Evolutionary conservation across 1,140 invertebrate species (phyloP), one percentile per base, ranked within the genome.

Genomic region (Tetragonula clypearis): DNA sequence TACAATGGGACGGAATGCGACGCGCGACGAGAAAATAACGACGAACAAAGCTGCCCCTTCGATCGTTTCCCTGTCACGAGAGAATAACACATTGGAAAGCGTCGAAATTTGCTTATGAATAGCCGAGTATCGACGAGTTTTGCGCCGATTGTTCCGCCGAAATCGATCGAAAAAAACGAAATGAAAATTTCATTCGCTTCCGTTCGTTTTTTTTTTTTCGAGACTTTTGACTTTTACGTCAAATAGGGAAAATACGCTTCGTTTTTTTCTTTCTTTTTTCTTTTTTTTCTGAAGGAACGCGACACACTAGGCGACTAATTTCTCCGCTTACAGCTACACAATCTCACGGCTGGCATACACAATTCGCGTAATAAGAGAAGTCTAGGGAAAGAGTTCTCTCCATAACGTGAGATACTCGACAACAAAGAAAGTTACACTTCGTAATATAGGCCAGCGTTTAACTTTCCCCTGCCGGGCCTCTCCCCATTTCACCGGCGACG

Each of bases 391-490:
- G 75, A 84, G 83, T 75, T 62, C 73, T 62, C 73, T 85, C 4
- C 21, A 69, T 78, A 86, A 86, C 73, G 78, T 79, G 77, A 65
- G 62, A 87, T n/a, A 84, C 56, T 55, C 30, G 60, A 66, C 55
- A 55, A 79, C 56, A 85, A 88, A 87, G 82, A 68, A 88, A 88
- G 71, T 84, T 75, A 41, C 55, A 53, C 30, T 26, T 83, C 14
- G 53, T 49, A 9, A 84, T 85, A 84, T 62, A 73, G 55, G 85
- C 23, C 80, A 86, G 55, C 30, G 26, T 68, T 60, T 85, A 76
- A 88, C 87, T 88, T 88, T 88, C 86, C 69, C 74, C 75, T 26
- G 58, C 9, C 30, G 30, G 30, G n/a, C 49, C 35, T 69, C 41
- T 72, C 23, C 56, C 21, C 9, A 71, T 62, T 82, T 53, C 23